Evolutionary conservation across 2,113 vertebrate genomes (phyloP).

Genomic region (Cygnus atratus): DNA sequence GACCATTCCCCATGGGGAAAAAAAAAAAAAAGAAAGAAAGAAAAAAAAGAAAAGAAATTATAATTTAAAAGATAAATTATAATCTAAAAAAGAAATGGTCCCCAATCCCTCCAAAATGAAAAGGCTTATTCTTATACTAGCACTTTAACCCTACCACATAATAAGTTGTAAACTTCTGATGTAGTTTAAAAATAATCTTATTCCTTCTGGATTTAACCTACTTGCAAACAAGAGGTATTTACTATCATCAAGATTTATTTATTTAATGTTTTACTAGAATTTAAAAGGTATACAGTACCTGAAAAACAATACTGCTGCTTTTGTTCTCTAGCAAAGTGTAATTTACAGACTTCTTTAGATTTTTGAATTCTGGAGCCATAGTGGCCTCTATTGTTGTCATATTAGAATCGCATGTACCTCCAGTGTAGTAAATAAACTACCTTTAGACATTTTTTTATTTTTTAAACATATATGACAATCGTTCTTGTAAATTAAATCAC

Average conservation of each 20-base stretch:
- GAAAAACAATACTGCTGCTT: not conserved
- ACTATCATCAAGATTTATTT: not conserved
- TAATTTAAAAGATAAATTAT: not conserved
- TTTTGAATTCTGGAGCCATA: slow-evolving; percentile 67
- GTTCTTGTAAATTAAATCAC: not conserved
- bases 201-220: slow-evolving; percentile 10
- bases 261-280: slow-evolving; percentile 36
- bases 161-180: not conserved
- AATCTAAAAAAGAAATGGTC: not conserved
- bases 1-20: not conserved
- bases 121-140: slow-evolving; percentile 39
- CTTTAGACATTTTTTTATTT: not conserved
- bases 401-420: slow-evolving; percentile 55
- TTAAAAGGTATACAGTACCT: not conserved
- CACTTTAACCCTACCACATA: not conserved
- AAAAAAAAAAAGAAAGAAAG: not conserved
- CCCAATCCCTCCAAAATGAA: not conserved
- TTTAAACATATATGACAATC: not conserved
- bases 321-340: not conserved
- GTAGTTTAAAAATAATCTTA: not conserved
- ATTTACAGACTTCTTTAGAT: not conserved
- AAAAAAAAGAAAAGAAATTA: not conserved
- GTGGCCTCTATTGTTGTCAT: slow-evolving; percentile 77
- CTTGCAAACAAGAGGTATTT: not conserved
- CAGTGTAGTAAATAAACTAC: not conserved